A percentile compares a stretch with the other conserved stretches of the same genome.
Evolutionary conservation across 1,140 invertebrate species (phyloP).

Genomic region (Popillia japonica): DNA sequence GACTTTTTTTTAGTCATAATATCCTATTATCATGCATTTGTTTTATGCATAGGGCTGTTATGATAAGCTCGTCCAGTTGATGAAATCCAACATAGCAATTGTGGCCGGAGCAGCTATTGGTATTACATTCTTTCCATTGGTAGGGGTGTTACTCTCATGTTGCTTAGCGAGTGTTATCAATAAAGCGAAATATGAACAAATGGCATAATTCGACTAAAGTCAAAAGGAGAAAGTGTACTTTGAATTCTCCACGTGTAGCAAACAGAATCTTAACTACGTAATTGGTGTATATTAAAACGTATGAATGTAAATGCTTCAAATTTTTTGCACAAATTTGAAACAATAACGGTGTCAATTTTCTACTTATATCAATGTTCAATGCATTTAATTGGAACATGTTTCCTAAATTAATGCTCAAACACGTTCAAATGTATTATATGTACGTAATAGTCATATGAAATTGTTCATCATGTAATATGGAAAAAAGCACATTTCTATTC

Average conservation of each 20-base stretch:
- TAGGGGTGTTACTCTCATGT: conserved; percentile 78
- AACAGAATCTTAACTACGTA: conserved; percentile 38
- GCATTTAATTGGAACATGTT: not conserved
- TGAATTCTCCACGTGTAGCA: conserved; percentile 28
- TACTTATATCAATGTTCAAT: not conserved
- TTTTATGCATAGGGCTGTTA: conserved; percentile 77
- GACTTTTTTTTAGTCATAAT: too few relatives aligned
- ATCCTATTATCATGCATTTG: not conserved
- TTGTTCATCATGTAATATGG: not conserved
- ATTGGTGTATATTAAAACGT: conserved; percentile 3
- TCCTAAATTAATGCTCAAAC: conserved; percentile 26
- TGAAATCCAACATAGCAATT: conserved; percentile 73
- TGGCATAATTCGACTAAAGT: conserved; percentile 62
- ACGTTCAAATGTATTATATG: conserved; percentile 3
- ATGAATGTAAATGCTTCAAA: conserved; percentile 21
- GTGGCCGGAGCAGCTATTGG: conserved; percentile 74
- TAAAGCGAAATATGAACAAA: conserved; percentile 82
- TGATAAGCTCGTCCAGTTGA: conserved; percentile 72
- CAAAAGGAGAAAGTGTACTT: conserved; percentile 25
- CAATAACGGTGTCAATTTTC: conserved; percentile 15
- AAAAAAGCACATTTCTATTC: not conserved
- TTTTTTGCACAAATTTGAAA: conserved; percentile 18
- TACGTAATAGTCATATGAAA: not conserved
- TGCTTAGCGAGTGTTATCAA: conserved; percentile 80
- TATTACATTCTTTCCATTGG: conserved; percentile 75